These are phyloP conservation scores for Spea hammondii DNA, from an alignment of 2,797 vertebrate genomes.

Conservation along the genomic window DNA sequence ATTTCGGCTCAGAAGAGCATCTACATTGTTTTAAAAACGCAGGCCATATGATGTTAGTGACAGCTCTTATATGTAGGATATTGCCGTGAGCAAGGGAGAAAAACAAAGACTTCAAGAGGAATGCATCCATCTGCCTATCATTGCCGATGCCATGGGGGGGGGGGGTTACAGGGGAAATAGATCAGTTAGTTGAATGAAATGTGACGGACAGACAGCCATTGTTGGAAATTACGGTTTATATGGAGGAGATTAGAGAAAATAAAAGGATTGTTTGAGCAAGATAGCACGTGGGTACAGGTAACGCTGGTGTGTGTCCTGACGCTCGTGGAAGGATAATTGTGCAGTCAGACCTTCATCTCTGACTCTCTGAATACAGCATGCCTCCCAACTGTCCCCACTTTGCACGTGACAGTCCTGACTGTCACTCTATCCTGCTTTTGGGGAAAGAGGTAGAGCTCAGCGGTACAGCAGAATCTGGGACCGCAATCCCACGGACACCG, in stretches of 20 bases:
- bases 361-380: too few species aligned
- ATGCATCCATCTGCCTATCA: constrained; percentile 59
- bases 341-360: too few species aligned
- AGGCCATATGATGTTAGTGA: constrained; percentile 44
- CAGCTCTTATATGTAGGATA: constrained; percentile 50
- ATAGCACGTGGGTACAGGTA: neutral
- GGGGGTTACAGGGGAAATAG: constrained; percentile 55
- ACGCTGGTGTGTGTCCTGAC: too few species aligned
- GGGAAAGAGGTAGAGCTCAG: too few species aligned
- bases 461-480: too few species aligned
- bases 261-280: constrained; percentile 28
- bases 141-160: constrained; percentile 38
- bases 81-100: constrained; percentile 45
- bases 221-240: constrained; percentile 42
- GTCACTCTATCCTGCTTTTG: too few species aligned
- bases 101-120: constrained; percentile 52
- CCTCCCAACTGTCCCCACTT: too few species aligned
- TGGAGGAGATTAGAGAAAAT: constrained; percentile 11
- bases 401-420: too few species aligned
- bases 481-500: too few species aligned
- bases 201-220: constrained; percentile 52
- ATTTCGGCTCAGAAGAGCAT: constrained; percentile 15
- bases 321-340: too few species aligned
- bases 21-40: constrained; percentile 25
- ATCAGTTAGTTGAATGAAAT: constrained; percentile 59